Conservation (phyloP, 2,113 vertebrate species). For the Myodes glareolus region DNA sequence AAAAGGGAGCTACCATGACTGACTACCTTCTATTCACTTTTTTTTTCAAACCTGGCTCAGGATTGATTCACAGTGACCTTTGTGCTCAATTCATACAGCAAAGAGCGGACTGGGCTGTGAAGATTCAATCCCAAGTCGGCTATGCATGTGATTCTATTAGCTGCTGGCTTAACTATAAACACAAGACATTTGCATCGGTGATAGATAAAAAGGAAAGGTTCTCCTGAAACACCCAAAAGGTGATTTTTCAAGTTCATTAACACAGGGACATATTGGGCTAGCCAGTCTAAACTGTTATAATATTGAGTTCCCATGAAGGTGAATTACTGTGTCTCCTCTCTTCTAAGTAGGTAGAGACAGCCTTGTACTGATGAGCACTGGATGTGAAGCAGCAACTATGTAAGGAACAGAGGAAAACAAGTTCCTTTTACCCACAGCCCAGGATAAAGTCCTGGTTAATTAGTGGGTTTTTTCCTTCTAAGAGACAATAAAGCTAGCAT, state of each 20-base stretch:
- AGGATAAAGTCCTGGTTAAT: slow-evolving; percentile 72
- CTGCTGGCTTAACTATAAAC: slow-evolving; percentile 72
- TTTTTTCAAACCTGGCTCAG: slow-evolving; percentile 73
- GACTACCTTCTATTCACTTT: slow-evolving; percentile 82
- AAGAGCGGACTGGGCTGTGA: slow-evolving; percentile 74
- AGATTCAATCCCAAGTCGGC: slow-evolving; percentile 79
- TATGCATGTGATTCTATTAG: slow-evolving; percentile 76
- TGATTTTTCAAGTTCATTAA: slow-evolving; percentile 81
- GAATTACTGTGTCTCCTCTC: slow-evolving; percentile 64
- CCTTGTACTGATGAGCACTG: slow-evolving; percentile 77
- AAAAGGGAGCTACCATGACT: slow-evolving; percentile 82
- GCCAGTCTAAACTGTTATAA: slow-evolving; percentile 66
- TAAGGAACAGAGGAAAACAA: slow-evolving; percentile 84
- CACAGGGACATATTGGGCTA: slow-evolving; percentile 54
- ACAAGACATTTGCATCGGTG: slow-evolving; percentile 81
- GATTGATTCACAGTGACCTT: slow-evolving; percentile 83
- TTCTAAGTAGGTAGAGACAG: slow-evolving; percentile 72
- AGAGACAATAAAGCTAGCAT: slow-evolving; percentile 68
- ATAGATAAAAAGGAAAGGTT: slow-evolving; percentile 73
- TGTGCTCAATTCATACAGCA: slow-evolving; percentile 77
- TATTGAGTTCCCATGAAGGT: slow-evolving; percentile 71
- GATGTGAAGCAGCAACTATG: slow-evolving; percentile 75
- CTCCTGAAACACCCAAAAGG: slow-evolving; percentile 79
- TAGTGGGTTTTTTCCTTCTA: slow-evolving; percentile 80
- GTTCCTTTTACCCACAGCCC: neutral